Evolutionary conservation across 2,113 vertebrate species (phyloP), one percentile per base, ranked within the genome.

Genomic region (Eleginops maclovinus): DNA sequence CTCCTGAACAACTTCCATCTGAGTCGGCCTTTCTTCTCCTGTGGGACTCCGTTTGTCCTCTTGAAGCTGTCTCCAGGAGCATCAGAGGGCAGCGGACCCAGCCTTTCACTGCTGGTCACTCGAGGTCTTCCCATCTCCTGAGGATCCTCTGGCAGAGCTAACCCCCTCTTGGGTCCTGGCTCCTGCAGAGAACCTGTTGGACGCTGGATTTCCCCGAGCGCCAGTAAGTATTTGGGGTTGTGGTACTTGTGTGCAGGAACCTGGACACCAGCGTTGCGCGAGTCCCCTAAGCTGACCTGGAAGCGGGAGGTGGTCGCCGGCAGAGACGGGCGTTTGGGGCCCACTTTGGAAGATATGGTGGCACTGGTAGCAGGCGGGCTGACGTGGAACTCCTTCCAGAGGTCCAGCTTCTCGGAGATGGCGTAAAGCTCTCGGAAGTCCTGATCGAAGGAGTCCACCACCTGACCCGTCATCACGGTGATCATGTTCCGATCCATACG

Each of bases 401-500:
- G 94, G 92, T 96, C 90, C 66, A 99, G 85, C 63, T 96, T 95
- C 64, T 97, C 95, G 0, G 98, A 99, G 88, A 96, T 89, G 82
- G 97, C 97, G 0, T 99, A 99, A 7, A 99, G 95, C 86, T 98
- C 96, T 4, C 98, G 94, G 88, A 99, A 99, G 86, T 98, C 97
- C 13, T 88, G 31, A 4, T 99, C 97, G 36, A 97, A 99, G 85
- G 95, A 91, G 79, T 99, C 97, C 9, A 97, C 95, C 0, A 97
- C 93, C 86, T 98, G 97, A 8, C 98, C 98, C 0, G 96, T 96
- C 93, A 99, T 94, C 64, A 98, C 88, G 0, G 97, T 95, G 76
- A 99, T 95, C 77, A 97, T 96, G 86, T 96, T 98, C 79, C 98
- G 94, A 91, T 99, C 96, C 85, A 98, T 92, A 5, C 97, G 95